A percentile compares a stretch with the other conserved stretches of the same genome.
Conservation (phyloP, 2,113 vertebrate genomes). For the Periophthalmodon schlosseri region DNA sequence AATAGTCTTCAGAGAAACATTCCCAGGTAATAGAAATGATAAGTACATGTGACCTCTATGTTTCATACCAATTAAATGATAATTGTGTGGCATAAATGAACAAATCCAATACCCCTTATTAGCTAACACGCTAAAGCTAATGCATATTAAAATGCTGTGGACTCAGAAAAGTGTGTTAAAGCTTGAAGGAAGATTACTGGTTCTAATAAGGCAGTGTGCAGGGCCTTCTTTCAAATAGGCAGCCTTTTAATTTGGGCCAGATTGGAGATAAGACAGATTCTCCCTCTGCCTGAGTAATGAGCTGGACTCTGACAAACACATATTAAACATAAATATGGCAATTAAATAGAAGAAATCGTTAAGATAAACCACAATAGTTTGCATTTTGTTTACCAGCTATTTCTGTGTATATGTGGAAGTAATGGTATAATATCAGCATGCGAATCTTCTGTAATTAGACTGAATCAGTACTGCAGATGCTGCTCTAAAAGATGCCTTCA, state of each 20-base stretch:
- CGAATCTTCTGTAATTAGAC: background rate
- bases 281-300: constrained; percentile 13
- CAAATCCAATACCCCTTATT: constrained; percentile 14
- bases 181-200: constrained; percentile 51
- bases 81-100: background rate
- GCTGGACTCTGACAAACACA: constrained; percentile 12
- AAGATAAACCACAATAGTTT: constrained; percentile 41
- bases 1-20: background rate
- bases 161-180: constrained; percentile 30
- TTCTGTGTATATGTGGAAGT: background rate
- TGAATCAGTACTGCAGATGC: background rate
- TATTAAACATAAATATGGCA: constrained; percentile 37
- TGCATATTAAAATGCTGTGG: constrained; percentile 15
- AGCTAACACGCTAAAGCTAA: constrained; percentile 27
- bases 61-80: background rate
- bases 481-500: background rate
- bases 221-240: constrained; percentile 71
- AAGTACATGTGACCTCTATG: background rate
- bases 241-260: constrained; percentile 72
- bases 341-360: constrained; percentile 51
- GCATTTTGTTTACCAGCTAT: constrained; percentile 10
- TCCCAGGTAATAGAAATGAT: background rate
- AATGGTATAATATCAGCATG: background rate
- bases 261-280: constrained; percentile 71
- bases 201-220: constrained; percentile 53